Conservation (phyloP, 2,888 invertebrate genomes). For the Teleiodes luculella region DNA sequence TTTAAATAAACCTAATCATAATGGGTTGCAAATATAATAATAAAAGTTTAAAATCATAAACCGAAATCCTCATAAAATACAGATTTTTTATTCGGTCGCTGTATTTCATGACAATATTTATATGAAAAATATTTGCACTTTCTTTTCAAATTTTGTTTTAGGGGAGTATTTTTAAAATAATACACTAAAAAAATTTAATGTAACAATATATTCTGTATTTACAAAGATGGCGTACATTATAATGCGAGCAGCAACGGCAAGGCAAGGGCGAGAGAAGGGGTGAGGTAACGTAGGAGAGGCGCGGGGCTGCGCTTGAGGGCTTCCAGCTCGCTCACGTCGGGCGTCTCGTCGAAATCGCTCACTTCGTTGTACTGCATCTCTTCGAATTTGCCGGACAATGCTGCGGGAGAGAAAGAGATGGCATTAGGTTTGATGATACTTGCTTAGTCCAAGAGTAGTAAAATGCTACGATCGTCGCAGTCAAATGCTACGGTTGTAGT, state of each 20-base stretch:
- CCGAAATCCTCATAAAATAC: no score
- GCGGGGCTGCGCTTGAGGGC: constrained; percentile 64
- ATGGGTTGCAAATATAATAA: no score
- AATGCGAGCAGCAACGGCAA: constrained; percentile 43
- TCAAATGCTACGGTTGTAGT: background rate
- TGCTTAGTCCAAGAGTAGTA: no score
- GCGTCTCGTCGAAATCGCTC: constrained; percentile 60
- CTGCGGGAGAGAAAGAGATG: constrained; percentile 34
- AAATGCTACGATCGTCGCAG: background rate
- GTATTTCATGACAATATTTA: no score
- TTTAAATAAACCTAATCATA: no score
- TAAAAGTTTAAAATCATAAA: no score
- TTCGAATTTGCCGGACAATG: constrained; percentile 68
- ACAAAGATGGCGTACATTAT: constrained; percentile 40
- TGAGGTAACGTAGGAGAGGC: constrained; percentile 21
- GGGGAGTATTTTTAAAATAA: background rate
- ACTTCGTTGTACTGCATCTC: constrained; percentile 73
- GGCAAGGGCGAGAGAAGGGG: constrained; percentile 32
- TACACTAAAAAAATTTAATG: constrained; percentile 45
- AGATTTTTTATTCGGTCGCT: no score
- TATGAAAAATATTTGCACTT: no score
- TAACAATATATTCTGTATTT: constrained; percentile 73
- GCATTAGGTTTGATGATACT: background rate
- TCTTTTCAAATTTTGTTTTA: background rate
- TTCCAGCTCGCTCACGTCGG: constrained; percentile 68